These are phyloP conservation scores for Orycteropus afer DNA, from an alignment of 2,113 vertebrate genomes.

Conservation along the genomic window DNA sequence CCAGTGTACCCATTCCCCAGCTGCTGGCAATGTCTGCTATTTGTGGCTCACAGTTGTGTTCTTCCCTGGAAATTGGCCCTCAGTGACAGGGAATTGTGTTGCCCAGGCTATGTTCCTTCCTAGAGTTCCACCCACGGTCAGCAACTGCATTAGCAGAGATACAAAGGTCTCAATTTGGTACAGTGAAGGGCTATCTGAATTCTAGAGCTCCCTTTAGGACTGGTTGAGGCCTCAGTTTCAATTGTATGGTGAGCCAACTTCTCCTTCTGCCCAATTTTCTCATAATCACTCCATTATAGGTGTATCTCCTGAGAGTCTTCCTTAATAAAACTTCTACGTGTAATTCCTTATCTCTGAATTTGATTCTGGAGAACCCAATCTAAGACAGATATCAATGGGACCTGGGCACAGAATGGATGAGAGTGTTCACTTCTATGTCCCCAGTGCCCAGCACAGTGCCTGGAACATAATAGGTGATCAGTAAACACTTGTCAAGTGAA, in stretches of 20 bases:
- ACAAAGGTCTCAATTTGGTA: neutral
- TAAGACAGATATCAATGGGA: neutral
- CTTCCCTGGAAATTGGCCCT: neutral
- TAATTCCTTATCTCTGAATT: neutral
- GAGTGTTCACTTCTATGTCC: neutral
- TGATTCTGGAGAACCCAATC: neutral
- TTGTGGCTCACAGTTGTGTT: neutral
- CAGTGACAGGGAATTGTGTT: neutral
- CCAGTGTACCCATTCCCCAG: neutral
- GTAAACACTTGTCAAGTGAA: neutral
- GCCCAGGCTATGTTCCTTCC: neutral
- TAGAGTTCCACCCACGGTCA: neutral
- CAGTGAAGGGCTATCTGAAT: neutral
- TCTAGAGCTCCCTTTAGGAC: neutral
- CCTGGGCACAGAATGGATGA: neutral
- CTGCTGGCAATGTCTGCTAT: neutral
- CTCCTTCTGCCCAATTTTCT: neutral
- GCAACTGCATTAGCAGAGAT: neutral
- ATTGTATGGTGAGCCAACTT: neutral
- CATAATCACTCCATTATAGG: neutral
- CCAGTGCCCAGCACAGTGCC: neutral
- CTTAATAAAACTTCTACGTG: neutral
- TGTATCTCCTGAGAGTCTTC: neutral
- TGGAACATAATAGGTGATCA: neutral
- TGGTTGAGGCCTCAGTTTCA: neutral